Conservation (phyloP, 2,888 invertebrate genomes). For the Iselma pallidipennis region DNA sequence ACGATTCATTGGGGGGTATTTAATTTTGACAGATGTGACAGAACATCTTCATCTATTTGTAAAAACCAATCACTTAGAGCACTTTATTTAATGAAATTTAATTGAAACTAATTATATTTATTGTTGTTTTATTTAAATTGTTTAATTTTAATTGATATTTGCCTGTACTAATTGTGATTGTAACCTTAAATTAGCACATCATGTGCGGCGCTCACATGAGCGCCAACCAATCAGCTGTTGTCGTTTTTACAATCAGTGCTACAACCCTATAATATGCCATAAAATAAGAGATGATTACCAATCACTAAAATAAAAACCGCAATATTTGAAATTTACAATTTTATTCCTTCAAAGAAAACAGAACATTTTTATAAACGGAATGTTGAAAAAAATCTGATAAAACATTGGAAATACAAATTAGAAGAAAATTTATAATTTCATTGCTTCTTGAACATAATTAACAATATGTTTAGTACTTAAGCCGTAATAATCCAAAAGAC, state of each 20-base stretch:
- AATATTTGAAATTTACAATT: slow-evolving; percentile 7
- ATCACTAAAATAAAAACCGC: neutral
- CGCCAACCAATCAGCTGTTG: slow-evolving; percentile 9
- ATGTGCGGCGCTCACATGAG: slow-evolving; percentile 25
- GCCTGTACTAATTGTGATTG: neutral
- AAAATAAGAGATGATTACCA: neutral
- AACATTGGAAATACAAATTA: neutral
- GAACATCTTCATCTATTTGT: neutral
- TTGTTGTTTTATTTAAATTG: neutral
- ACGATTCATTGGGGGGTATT: too few relatives aligned
- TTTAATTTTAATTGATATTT: neutral
- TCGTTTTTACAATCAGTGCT: slow-evolving; percentile 10
- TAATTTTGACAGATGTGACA: neutral
- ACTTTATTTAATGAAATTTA: neutral
- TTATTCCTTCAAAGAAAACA: slow-evolving; percentile 9
- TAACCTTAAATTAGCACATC: slow-evolving; percentile 21
- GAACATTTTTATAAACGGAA: slow-evolving; percentile 11
- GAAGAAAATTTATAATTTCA: slow-evolving; percentile 54
- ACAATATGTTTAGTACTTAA: slow-evolving; percentile 82
- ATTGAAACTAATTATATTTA: neutral
- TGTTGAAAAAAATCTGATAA: slow-evolving; percentile 1
- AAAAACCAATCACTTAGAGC: neutral
- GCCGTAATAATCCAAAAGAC: slow-evolving; percentile 85
- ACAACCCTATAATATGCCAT: slow-evolving; percentile 7
- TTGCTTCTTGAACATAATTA: slow-evolving; percentile 63